Evolutionary conservation across 2,797 vertebrate species (phyloP).

Genomic region (Thripadectes ignobilis): DNA sequence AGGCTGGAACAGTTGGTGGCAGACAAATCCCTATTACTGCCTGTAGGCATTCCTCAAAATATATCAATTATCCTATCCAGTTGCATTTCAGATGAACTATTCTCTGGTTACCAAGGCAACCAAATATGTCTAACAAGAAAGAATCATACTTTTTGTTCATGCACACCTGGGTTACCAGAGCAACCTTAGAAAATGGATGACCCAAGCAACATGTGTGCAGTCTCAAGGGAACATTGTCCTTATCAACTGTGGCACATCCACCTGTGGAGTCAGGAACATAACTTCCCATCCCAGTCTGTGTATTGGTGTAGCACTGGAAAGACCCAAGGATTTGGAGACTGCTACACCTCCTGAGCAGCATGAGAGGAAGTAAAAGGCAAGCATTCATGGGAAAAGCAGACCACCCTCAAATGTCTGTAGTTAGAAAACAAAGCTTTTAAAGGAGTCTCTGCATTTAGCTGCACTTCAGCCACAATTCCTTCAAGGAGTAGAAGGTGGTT

Average conservation of each 20-base stretch:
- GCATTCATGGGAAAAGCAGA: neutral
- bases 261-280: neutral
- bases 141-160: neutral
- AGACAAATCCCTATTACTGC: constrained; percentile 45
- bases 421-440: neutral
- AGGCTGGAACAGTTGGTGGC: neutral
- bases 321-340: neutral
- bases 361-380: neutral
- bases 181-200: constrained; percentile 3
- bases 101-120: constrained; percentile 36
- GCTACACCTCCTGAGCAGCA: neutral
- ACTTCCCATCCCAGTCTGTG: neutral
- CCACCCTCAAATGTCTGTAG: neutral
- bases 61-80: constrained; percentile 36
- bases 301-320: neutral
- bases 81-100: constrained; percentile 43
- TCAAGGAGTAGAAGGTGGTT: neutral
- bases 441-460: neutral
- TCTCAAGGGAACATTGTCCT: neutral
- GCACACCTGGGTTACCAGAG: constrained; percentile 3
- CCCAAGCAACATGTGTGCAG: fast-evolving
- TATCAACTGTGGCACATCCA: neutral
- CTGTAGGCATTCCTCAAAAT: constrained; percentile 35
- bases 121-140: neutral
- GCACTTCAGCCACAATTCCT: neutral